phyloP scores from a whole-genome alignment of 2,113 vertebrate genomes.

The Xenus cinereus region DNA sequence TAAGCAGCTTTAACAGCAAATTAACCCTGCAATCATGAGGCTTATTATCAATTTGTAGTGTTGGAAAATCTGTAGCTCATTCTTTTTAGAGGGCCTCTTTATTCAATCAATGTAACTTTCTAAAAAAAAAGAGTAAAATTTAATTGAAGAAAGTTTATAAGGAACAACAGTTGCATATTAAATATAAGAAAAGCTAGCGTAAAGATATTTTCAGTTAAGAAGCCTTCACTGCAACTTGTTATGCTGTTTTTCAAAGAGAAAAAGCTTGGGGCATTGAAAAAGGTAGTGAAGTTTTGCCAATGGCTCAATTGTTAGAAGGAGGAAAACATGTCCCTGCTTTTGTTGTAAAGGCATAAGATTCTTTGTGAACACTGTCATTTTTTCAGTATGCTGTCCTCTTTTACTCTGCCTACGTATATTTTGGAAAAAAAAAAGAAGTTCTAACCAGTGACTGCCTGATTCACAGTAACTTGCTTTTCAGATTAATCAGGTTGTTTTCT shows the following conservation, averaged over 20 bases:
- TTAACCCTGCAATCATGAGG: background rate
- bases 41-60: background rate
- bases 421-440: background rate
- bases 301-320: background rate
- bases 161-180: background rate
- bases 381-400: constrained; percentile 11
- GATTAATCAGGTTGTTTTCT: background rate
- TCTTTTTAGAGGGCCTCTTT: background rate
- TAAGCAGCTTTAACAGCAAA: background rate
- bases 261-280: background rate
- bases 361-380: background rate
- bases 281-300: background rate
- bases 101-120: background rate
- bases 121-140: background rate
- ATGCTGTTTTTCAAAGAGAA: background rate
- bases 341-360: background rate
- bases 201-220: background rate
- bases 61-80: background rate
- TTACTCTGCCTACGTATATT: background rate
- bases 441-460: background rate
- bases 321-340: constrained; percentile 2
- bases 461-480: background rate
- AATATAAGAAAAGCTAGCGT: background rate
- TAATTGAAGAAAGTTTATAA: background rate
- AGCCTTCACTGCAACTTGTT: constrained; percentile 12